These are phyloP conservation scores for Parthenolecanium corni DNA, from an alignment of 2,888 invertebrate genomes.

Conservation along the genomic window DNA sequence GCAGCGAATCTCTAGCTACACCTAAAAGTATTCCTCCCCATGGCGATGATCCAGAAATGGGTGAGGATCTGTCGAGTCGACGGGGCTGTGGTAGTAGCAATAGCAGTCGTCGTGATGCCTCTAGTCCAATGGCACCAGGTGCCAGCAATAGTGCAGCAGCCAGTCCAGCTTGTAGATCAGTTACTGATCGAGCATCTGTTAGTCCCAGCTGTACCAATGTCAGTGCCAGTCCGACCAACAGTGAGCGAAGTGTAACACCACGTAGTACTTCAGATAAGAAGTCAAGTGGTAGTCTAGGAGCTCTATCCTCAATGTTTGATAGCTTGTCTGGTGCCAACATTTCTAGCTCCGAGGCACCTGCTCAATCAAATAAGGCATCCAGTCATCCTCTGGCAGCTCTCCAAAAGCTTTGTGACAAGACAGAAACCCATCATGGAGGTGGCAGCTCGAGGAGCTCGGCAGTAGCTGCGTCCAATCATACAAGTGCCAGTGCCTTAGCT, in stretches of 20 bases:
- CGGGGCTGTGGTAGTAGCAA: not conserved
- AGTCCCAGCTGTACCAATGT: constrained; percentile 50
- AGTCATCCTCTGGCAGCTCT: constrained; percentile 88
- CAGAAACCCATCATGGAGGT: constrained; percentile 59
- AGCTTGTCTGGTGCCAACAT: constrained; percentile 47
- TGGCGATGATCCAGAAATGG: constrained; percentile 26
- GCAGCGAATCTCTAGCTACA: constrained; percentile 34
- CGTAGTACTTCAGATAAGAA: constrained; percentile 49
- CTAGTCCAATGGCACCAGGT: constrained; percentile 31
- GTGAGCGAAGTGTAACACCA: constrained; percentile 65
- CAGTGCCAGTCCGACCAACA: constrained; percentile 49
- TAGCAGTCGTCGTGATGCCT: not conserved
- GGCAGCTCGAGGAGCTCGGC: constrained; percentile 33
- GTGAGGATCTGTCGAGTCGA: constrained; percentile 6
- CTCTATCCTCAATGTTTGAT: constrained; percentile 82
- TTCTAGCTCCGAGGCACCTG: constrained; percentile 34
- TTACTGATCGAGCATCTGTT: constrained; percentile 11
- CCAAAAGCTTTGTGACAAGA: constrained; percentile 91
- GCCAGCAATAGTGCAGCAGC: constrained; percentile 31
- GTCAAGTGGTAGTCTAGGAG: constrained; percentile 59
- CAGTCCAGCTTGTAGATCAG: constrained; percentile 30
- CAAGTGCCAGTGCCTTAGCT: constrained; percentile 35
- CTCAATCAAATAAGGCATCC: constrained; percentile 48
- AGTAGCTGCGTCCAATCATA: constrained; percentile 31
- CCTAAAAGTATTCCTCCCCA: constrained; percentile 34